phyloP scores from a whole-genome alignment of 92 coral and sea anemone genomes.

The Muricea muricata region DNA sequence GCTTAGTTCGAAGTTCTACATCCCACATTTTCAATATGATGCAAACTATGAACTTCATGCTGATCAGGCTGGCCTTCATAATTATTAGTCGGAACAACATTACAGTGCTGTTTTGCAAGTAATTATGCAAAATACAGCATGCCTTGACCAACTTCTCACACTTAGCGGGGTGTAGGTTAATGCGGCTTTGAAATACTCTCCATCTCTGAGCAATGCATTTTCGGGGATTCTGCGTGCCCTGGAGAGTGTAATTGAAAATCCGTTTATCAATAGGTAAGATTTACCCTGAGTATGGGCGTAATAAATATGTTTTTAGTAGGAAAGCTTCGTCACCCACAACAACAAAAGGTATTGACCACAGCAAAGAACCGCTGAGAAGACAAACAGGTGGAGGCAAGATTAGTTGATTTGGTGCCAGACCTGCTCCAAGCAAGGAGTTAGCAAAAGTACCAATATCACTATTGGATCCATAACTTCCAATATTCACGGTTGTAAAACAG shows the following conservation, averaged over 20 bases:
- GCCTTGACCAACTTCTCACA: conserved; percentile 6
- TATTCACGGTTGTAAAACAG: conserved; percentile 53
- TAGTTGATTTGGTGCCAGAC: conserved; percentile 59
- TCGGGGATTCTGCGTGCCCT: conserved; percentile 21
- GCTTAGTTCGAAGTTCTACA: conserved; percentile 4
- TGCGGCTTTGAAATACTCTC: conserved; percentile 13
- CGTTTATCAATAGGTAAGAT: conserved; percentile 24
- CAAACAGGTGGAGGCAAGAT: conserved; percentile 57
- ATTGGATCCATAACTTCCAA: conserved; percentile 68
- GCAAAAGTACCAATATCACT: conserved; percentile 66
- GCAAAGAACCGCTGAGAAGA: conserved; percentile 46
- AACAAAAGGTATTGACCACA: conserved; percentile 58
- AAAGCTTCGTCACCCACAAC: conserved; percentile 70
- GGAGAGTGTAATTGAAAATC: neutral
- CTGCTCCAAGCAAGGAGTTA: conserved; percentile 67
- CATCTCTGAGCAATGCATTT: conserved; percentile 21
- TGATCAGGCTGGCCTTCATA: neutral
- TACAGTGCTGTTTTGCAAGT: neutral
- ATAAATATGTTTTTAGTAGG: conserved; percentile 63
- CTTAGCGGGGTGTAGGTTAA: neutral
- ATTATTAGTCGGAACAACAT: neutral
- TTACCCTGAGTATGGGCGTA: conserved; percentile 71
- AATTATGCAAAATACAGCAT: neutral
- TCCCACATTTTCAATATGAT: neutral
- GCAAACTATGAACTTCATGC: neutral